A percentile compares a stretch with the other conserved stretches of the same genome.
These are phyloP conservation scores for Norana najaformis DNA, from an alignment of 2,888 invertebrate species.

Conservation along the genomic window DNA sequence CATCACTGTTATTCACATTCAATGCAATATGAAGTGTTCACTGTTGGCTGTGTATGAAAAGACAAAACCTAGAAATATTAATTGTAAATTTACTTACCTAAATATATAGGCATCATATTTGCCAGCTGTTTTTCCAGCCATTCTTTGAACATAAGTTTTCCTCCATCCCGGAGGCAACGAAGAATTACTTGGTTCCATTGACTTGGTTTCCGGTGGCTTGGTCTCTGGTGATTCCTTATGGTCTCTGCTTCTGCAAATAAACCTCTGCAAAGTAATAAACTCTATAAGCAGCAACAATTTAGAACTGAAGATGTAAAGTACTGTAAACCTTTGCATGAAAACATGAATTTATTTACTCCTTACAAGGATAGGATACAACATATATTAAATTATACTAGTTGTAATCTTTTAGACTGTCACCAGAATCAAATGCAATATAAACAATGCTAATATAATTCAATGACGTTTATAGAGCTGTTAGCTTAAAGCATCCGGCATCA, in stretches of 20 bases:
- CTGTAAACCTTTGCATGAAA: neutral
- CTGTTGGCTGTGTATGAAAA: neutral
- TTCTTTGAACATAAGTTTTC: slow-evolving; percentile 53
- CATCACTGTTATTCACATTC: too few species aligned
- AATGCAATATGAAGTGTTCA: neutral
- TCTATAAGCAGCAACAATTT: too few species aligned
- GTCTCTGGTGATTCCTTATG: neutral
- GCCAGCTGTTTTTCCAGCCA: slow-evolving; percentile 59
- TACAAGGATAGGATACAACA: too few species aligned
- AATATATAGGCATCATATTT: slow-evolving; percentile 60
- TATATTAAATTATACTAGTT: neutral
- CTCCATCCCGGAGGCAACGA: slow-evolving; percentile 57
- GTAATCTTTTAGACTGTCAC: too few species aligned
- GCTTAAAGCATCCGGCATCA: too few species aligned
- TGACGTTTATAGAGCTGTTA: too few species aligned
- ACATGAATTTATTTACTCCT: neutral
- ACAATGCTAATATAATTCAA: too few species aligned
- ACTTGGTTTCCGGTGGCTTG: neutral
- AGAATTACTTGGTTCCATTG: slow-evolving; percentile 19
- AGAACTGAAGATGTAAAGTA: neutral
- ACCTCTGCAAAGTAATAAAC: neutral
- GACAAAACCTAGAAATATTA: neutral
- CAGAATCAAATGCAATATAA: too few species aligned
- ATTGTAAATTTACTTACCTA: slow-evolving; percentile 49
- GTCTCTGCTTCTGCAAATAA: neutral